Evolutionary conservation across 2,113 vertebrate genomes (phyloP).

Genomic region (Zosterops borbonicus): DNA sequence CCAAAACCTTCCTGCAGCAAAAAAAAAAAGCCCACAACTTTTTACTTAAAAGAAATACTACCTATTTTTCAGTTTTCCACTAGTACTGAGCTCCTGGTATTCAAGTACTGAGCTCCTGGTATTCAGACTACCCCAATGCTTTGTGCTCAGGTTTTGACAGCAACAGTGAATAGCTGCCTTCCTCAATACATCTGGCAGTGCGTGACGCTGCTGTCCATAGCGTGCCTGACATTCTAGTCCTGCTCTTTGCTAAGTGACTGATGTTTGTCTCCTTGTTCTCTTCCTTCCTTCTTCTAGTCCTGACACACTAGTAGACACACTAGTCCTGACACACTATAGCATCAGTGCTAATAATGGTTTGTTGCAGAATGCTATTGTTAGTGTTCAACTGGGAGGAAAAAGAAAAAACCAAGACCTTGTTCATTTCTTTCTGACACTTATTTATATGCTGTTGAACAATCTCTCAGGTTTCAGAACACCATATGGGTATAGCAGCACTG

Average conservation of each 20-base stretch:
- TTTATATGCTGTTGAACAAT: background rate
- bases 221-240: background rate
- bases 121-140: background rate
- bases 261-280: background rate
- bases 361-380: background rate
- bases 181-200: background rate
- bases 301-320: background rate
- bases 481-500: background rate
- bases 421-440: background rate
- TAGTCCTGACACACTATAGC: background rate
- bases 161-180: background rate
- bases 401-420: background rate
- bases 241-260: background rate
- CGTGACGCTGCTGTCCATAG: background rate
- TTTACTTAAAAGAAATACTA: background rate
- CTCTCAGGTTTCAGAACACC: background rate
- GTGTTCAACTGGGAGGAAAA: background rate
- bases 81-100: background rate
- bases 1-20: background rate
- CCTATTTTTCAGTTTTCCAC: background rate
- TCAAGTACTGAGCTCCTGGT: background rate
- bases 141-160: background rate
- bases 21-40: background rate
- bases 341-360: background rate
- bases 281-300: background rate